Percentiles rank a stretch among this genome's conserved stretches.
phyloP scores from a whole-genome alignment of 2,888 invertebrate species.

The Koerneria pararmatus region DNA sequence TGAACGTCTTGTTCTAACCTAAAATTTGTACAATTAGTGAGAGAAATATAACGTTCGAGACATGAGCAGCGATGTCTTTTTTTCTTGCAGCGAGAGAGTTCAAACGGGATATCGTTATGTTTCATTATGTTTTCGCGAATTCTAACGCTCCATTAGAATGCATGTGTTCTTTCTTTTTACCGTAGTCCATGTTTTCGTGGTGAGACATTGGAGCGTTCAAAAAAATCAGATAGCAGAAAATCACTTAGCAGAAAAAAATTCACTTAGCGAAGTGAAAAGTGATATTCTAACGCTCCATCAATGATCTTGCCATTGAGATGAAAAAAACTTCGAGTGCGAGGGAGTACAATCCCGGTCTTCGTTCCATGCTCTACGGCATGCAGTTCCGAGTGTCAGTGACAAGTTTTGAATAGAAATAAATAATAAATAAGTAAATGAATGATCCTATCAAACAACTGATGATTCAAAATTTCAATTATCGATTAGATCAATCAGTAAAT shows the following conservation, averaged over 20 bases:
- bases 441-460: neutral
- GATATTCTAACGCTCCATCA: neutral
- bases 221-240: neutral
- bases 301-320: neutral
- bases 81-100: too few relatives aligned
- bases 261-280: neutral
- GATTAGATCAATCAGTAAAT: too few relatives aligned
- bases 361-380: conserved; percentile 51
- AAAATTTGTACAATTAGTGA: too few relatives aligned
- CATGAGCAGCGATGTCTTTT: too few relatives aligned
- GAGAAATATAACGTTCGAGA: too few relatives aligned
- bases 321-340: conserved; percentile 19
- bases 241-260: neutral
- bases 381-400: conserved; percentile 6
- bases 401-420: neutral
- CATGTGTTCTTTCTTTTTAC: too few relatives aligned
- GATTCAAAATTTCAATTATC: too few relatives aligned
- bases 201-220: neutral
- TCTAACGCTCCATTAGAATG: too few relatives aligned
- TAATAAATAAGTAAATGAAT: neutral
- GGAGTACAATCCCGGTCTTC: conserved; percentile 41
- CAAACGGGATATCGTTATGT: too few relatives aligned
- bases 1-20: too few relatives aligned
- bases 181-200: neutral
- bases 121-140: too few relatives aligned